A percentile compares a stretch with the other conserved stretches of the same genome.
phyloP scores from a whole-genome alignment of 2,113 vertebrate species.

The Micronycteris hirsuta region DNA sequence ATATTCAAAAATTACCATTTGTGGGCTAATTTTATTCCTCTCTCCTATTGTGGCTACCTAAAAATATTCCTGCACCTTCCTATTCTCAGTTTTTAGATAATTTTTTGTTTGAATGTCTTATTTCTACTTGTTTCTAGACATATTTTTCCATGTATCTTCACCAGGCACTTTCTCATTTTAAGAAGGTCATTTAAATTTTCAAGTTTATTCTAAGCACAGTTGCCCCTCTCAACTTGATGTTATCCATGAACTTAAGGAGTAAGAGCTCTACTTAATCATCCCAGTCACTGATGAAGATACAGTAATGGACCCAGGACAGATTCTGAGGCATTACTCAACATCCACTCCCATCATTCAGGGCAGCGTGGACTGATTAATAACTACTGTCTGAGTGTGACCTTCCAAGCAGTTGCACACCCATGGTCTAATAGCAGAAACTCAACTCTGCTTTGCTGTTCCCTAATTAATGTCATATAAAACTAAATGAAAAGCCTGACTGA shows the following conservation, averaged over 20 bases:
- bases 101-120: not conserved
- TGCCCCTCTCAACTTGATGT: slow-evolving; percentile 34
- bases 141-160: not conserved
- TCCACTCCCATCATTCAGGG: slow-evolving; percentile 6
- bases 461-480: slow-evolving; percentile 62
- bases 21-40: not conserved
- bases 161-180: not conserved
- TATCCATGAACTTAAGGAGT: slow-evolving; percentile 47
- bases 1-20: not conserved
- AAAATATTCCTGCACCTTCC: not conserved
- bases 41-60: not conserved
- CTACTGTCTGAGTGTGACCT: slow-evolving; percentile 59
- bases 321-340: slow-evolving; percentile 47
- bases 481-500: slow-evolving; percentile 64
- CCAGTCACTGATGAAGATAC: slow-evolving; percentile 59
- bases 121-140: not conserved
- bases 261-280: slow-evolving; percentile 56
- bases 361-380: slow-evolving; percentile 55
- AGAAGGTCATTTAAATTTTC: slow-evolving; percentile 62
- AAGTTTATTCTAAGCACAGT: slow-evolving; percentile 51
- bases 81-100: not conserved
- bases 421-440: slow-evolving; percentile 59
- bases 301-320: slow-evolving; percentile 48
- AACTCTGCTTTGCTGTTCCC: slow-evolving; percentile 16
- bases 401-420: slow-evolving; percentile 42